phyloP scores from a whole-genome alignment of 2,797 vertebrate genomes.

The Anisognathus igniventris region DNA sequence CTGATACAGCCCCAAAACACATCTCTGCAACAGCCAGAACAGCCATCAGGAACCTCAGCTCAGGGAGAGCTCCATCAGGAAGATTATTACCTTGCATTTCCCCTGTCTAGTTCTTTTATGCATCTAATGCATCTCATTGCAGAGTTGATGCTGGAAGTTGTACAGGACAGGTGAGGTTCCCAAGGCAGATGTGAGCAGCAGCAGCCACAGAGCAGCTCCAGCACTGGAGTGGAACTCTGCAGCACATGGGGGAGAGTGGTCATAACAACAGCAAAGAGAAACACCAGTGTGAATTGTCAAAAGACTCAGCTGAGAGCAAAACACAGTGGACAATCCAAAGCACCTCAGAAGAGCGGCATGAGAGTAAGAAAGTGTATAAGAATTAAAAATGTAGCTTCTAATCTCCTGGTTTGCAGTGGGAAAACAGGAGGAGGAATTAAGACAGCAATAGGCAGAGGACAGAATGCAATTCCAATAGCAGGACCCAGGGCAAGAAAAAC shows the following conservation, averaged over 20 bases:
- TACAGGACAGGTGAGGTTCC: not conserved
- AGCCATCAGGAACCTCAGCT: not conserved
- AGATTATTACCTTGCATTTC: not conserved
- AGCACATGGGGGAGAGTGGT: rapidly evolving
- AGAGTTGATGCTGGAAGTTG: not conserved
- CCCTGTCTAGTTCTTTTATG: not conserved
- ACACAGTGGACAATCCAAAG: not conserved
- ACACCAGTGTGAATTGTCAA: not conserved
- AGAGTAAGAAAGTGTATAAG: not conserved
- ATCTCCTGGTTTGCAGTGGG: not conserved
- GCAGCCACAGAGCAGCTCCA: not conserved
- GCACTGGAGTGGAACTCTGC: not conserved
- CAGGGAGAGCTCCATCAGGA: not conserved
- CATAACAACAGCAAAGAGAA: not conserved
- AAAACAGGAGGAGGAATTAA: not conserved
- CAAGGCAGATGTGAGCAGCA: rapidly evolving
- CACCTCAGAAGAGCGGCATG: not conserved
- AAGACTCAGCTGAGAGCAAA: not conserved
- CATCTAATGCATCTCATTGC: not conserved
- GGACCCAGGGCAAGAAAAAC: conserved; percentile 20
- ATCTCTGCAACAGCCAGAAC: not conserved
- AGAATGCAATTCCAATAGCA: conserved; percentile 15
- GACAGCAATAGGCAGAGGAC: not conserved
- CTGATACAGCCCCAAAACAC: not conserved
- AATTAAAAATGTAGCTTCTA: not conserved